Conservation (phyloP, 2,797 vertebrate species). For the Tokudaia muenninki region DNA sequence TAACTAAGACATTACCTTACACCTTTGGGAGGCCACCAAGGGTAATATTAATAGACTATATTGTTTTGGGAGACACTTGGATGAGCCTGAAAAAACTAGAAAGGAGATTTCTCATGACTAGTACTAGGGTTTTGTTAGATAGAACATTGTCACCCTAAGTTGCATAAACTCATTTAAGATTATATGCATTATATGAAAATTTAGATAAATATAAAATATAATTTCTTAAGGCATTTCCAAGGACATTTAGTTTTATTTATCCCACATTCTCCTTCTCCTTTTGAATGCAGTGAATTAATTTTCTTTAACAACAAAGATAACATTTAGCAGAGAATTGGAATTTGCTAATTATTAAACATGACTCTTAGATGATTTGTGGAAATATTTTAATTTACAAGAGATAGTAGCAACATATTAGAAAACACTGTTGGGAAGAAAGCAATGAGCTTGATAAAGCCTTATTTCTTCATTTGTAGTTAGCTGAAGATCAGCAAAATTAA, state of each 20-base stretch:
- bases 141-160: not conserved
- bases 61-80: not conserved
- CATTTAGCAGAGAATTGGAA: conserved; percentile 46
- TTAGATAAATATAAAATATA: not conserved
- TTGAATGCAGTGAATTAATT: not conserved
- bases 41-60: not conserved
- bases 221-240: not conserved
- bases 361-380: conserved; percentile 57
- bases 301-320: not conserved
- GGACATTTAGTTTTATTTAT: not conserved
- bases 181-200: not conserved
- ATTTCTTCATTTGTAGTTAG: conserved; percentile 76
- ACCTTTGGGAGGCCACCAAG: not conserved
- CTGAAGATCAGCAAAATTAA: conserved; percentile 76
- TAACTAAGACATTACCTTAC: not conserved
- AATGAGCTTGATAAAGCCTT: conserved; percentile 58
- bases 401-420: conserved; percentile 62
- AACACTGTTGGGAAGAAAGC: conserved; percentile 71
- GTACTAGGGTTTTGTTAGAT: not conserved
- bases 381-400: conserved; percentile 71
- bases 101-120: not conserved
- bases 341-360: conserved; percentile 72
- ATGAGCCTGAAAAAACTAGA: not conserved
- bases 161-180: not conserved
- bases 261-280: not conserved